Conservation (phyloP, 2,797 vertebrate species). For the Acestrorhynchus altus region DNA sequence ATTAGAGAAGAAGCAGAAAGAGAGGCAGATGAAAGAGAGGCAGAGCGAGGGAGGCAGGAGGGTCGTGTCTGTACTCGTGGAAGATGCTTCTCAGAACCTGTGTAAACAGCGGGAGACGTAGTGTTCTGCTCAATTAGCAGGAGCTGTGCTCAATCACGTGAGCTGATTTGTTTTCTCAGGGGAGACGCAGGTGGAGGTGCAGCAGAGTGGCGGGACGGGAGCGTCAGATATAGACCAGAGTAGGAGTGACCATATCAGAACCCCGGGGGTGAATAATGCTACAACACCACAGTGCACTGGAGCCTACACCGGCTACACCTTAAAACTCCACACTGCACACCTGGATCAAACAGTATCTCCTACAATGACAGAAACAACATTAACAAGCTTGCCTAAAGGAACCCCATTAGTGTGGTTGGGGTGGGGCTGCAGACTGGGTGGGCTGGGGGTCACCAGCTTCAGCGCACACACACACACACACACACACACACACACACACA, state of each 20-base stretch:
- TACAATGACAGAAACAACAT: too few species aligned
- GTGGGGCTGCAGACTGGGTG: background rate
- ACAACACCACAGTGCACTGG: too few species aligned
- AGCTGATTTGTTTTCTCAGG: background rate
- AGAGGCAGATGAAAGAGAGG: background rate
- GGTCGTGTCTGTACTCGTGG: background rate
- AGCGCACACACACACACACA: background rate
- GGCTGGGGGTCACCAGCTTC: background rate
- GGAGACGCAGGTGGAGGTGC: background rate
- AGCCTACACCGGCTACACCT: too few species aligned
- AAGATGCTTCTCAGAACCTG: background rate
- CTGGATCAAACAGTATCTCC: too few species aligned
- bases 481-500: too few species aligned
- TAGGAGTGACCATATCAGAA: too few species aligned
- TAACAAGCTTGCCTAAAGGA: too few species aligned
- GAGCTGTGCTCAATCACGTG: background rate
- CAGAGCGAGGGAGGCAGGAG: too few species aligned
- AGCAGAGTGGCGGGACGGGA: too few species aligned
- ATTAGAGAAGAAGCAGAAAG: slow-evolving; percentile 25
- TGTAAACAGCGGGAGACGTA: background rate
- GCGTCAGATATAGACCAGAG: too few species aligned
- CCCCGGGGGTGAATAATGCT: too few species aligned
- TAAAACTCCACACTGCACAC: too few species aligned
- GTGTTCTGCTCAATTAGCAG: background rate
- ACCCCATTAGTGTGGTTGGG: background rate